Conservation (phyloP, 2,888 invertebrate genomes). For the Drosophila siamana region DNA sequence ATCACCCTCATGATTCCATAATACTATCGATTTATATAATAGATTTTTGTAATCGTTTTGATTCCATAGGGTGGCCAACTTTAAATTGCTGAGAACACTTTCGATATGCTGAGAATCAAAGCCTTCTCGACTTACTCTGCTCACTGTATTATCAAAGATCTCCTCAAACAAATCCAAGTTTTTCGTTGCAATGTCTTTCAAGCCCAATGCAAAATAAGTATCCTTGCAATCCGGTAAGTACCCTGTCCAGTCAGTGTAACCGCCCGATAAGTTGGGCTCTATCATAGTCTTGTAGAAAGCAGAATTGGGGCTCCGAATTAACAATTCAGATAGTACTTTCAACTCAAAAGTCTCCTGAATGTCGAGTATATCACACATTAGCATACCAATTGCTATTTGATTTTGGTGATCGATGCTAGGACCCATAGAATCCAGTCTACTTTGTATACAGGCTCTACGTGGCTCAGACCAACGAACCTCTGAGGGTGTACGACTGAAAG, state of each 20-base stretch:
- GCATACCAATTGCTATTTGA: constrained; percentile 91
- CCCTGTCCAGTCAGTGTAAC: constrained; percentile 93
- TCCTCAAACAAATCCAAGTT: constrained; percentile 90
- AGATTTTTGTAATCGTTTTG: constrained; percentile 93
- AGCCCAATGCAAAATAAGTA: constrained; percentile 93
- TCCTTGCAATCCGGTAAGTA: constrained; percentile 93
- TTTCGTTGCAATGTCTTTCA: constrained; percentile 91
- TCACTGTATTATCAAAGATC: constrained; percentile 91
- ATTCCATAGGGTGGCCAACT: constrained; percentile 91
- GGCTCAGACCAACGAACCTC: constrained; percentile 91
- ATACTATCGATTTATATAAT: constrained; percentile 90
- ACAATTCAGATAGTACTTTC: constrained; percentile 90
- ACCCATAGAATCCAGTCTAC: constrained; percentile 92
- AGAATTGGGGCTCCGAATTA: constrained; percentile 95
- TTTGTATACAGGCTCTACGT: constrained; percentile 88
- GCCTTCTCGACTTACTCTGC: constrained; percentile 90
- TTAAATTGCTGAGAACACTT: constrained; percentile 94
- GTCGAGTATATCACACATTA: constrained; percentile 92
- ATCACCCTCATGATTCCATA: constrained; percentile 95
- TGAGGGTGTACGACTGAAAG: constrained; percentile 89
- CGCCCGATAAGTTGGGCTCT: constrained; percentile 95
- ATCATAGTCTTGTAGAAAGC: constrained; percentile 95
- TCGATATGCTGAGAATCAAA: constrained; percentile 94
- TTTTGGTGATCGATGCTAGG: constrained; percentile 93
- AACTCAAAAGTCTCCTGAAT: constrained; percentile 91